Percentiles rank a stretch among this genome's conserved stretches.
These are phyloP conservation scores for Gambusia holbrooki DNA, from an alignment of 2,113 vertebrate species.

Conservation along the genomic window DNA sequence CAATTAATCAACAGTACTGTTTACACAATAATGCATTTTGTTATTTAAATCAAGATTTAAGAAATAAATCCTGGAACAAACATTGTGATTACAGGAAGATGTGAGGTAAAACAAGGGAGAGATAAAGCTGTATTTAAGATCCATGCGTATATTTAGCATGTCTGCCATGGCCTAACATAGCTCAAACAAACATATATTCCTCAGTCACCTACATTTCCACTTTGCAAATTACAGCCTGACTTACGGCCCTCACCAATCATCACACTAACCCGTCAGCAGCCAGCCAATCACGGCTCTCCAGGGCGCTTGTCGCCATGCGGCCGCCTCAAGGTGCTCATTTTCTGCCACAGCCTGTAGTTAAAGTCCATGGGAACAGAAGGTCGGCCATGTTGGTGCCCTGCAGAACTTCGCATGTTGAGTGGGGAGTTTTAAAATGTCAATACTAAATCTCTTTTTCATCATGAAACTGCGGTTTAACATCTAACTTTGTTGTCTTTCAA, in stretches of 20 bases:
- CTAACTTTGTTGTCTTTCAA: conserved; percentile 9
- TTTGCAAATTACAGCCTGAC: conserved; percentile 72
- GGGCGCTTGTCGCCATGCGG: conserved; percentile 42
- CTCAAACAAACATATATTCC: conserved; percentile 27
- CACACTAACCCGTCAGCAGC: conserved; percentile 59
- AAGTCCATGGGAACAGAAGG: conserved; percentile 63
- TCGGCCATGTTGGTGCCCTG: conserved; percentile 51
- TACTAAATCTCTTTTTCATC: conserved; percentile 28
- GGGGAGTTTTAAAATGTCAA: conserved; percentile 53
- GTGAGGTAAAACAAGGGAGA: conserved; percentile 16
- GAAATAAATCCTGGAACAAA: conserved; percentile 28
- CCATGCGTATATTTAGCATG: conserved; percentile 22
- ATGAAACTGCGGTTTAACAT: conserved; percentile 20
- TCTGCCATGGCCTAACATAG: conserved; percentile 3
- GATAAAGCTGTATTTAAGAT: conserved; percentile 32
- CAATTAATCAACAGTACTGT: no score
- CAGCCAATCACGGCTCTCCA: conserved; percentile 63
- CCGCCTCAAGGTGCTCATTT: conserved; percentile 72
- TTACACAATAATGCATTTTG: background rate
- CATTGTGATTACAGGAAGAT: conserved; percentile 15
- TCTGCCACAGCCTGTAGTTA: conserved; percentile 71
- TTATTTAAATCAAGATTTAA: background rate
- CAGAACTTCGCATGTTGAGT: conserved; percentile 40
- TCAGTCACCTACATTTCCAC: conserved; percentile 70
- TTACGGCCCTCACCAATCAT: conserved; percentile 66